Evolutionary conservation across 2,888 invertebrate species (phyloP).

Genomic region (Sarcophaga variegata): DNA sequence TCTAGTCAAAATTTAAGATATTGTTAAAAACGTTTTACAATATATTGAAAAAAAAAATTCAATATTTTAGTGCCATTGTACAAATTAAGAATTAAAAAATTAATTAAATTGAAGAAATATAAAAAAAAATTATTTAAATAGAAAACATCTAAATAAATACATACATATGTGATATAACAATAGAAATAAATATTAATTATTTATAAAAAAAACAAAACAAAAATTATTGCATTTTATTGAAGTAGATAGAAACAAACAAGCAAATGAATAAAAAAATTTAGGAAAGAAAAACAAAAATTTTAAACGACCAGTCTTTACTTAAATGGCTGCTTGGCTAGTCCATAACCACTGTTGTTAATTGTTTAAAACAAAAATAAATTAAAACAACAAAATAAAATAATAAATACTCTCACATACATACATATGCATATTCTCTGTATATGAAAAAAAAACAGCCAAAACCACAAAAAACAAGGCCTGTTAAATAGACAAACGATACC

Average conservation of each 20-base stretch:
- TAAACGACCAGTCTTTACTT: constrained; percentile 35
- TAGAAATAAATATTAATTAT: constrained; percentile 18
- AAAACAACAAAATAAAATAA: too few species aligned
- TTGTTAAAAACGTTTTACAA: too few species aligned
- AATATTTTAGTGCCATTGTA: not conserved
- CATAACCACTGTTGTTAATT: constrained; percentile 11
- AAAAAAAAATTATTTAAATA: not conserved
- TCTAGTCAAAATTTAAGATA: too few species aligned
- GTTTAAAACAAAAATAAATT: not conserved
- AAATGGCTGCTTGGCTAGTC: constrained; percentile 37
- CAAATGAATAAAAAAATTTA: constrained; percentile 2
- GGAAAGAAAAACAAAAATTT: not conserved
- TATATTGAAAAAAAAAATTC: too few species aligned
- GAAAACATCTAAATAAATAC: not conserved
- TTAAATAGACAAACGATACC: constrained; percentile 33
- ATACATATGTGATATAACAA: not conserved
- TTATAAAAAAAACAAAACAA: not conserved
- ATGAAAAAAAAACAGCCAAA: not conserved
- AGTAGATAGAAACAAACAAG: constrained; percentile 3
- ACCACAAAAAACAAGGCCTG: not conserved
- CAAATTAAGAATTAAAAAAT: not conserved
- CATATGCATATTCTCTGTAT: not conserved
- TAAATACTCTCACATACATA: not conserved
- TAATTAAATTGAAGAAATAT: not conserved
- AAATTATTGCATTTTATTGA: constrained; percentile 26